Evolutionary conservation across 1,140 invertebrate species (phyloP), one percentile per base, ranked within the genome.

Genomic region (Nephotettix cincticeps): DNA sequence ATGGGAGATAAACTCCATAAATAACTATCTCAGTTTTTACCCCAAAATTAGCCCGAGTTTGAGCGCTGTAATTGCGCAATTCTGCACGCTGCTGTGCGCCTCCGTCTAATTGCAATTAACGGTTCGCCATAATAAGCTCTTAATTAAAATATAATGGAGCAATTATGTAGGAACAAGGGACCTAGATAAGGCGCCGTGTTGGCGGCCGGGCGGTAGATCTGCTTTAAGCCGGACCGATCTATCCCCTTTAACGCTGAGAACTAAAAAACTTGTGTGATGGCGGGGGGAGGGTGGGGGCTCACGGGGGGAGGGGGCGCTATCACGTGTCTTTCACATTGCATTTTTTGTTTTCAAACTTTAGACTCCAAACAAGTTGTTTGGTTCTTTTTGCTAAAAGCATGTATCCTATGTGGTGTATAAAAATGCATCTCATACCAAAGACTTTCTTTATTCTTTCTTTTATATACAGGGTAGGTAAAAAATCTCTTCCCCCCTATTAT

Each of bases 211-310:
- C 23, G 47, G 21, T 4, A 11, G 47, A n/a, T 11, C 47, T 14
- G 47, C 47, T 61, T 25, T 27, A 27, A 61, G 56, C 25, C 56
- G 56, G 56, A 11, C 25, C 27, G 56, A 14, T 25, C 56, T 29
- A 61, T 61, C 56, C 56, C 21, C 56, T 61, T 61, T 61, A 61
- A 61, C 14, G 56, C 56, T 61, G 56, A 27, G 56, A 61, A 61
- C 56, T 61, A 61, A 61, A 61, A 61, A 61, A 61, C 56, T 61
- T 61, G 56, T 27, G 47, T 21, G 56, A 29, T 21, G 21, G 56
- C 2, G 32, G 47, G 14, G 47, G 14, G n/a, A 21, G 4, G 19
- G 47, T 6, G 47, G 19, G 47, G 14, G 4, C 3, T 4, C 14
- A 51, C 6, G n/a, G 47, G 47, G n/a, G 21, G 47, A n/a, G 47